A percentile compares a stretch with the other conserved stretches of the same genome.
phyloP scores from a whole-genome alignment of 2,797 vertebrate genomes.

The Silurus lanzhouensis region DNA sequence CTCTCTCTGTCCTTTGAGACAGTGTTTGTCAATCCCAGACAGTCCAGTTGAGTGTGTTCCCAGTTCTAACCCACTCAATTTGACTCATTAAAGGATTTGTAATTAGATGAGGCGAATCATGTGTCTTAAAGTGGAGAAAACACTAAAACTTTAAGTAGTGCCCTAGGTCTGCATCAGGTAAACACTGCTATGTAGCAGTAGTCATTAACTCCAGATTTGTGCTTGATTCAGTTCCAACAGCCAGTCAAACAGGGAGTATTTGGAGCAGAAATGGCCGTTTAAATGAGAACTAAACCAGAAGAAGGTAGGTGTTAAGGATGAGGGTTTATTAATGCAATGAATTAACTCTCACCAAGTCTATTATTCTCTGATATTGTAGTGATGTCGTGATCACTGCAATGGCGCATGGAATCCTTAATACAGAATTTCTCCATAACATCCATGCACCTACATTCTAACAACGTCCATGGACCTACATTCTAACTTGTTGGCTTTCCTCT shows the following conservation, averaged over 20 bases:
- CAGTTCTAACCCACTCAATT: slow-evolving; percentile 19
- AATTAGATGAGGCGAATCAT: slow-evolving; percentile 33
- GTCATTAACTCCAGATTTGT: slow-evolving; percentile 29
- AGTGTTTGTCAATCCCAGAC: slow-evolving; percentile 24
- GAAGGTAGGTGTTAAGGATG: neutral
- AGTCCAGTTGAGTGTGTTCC: slow-evolving; percentile 14
- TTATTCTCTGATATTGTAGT: neutral
- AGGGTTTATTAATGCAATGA: neutral
- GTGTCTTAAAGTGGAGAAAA: slow-evolving; percentile 14
- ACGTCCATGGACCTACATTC: neutral
- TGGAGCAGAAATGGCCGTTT: neutral
- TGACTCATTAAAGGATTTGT: slow-evolving; percentile 10
- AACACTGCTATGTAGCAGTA: slow-evolving; percentile 8
- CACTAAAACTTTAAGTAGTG: slow-evolving; percentile 11
- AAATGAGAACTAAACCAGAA: neutral
- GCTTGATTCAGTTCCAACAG: slow-evolving; percentile 12
- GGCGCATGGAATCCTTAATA: neutral
- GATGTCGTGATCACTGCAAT: neutral
- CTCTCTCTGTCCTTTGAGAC: neutral
- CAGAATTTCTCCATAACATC: neutral
- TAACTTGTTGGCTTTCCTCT: neutral
- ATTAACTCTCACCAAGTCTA: neutral
- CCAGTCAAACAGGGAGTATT: slow-evolving; percentile 15
- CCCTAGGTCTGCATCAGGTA: neutral
- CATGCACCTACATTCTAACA: no score